phyloP scores from a whole-genome alignment of 2,888 invertebrate genomes.

The Synanthedon andrenaeformis region DNA sequence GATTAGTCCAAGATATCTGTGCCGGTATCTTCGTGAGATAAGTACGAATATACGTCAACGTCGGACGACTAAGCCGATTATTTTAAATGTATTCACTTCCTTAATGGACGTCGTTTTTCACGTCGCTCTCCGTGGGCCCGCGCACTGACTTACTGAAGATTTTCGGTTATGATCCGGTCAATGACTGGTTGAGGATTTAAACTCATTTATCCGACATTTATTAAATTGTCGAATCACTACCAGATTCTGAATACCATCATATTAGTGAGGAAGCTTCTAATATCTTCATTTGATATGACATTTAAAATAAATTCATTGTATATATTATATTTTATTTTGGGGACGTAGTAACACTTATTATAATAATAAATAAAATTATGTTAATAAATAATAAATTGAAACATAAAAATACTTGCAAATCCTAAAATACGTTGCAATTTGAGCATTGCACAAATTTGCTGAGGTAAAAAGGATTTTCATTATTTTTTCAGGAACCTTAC shows the following conservation, averaged over 20 bases:
- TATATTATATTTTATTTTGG: background rate
- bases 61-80: slow-evolving; percentile 70
- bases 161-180: slow-evolving; percentile 69
- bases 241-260: slow-evolving; percentile 7
- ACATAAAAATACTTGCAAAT: background rate
- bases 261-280: background rate
- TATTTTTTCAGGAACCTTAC: no score
- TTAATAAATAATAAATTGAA: background rate
- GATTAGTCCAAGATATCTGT: slow-evolving; percentile 67
- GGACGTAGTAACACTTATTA: no score
- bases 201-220: slow-evolving; percentile 48
- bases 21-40: slow-evolving; percentile 69
- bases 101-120: slow-evolving; percentile 70
- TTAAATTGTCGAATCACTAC: slow-evolving; percentile 41
- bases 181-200: slow-evolving; percentile 55
- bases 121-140: slow-evolving; percentile 42
- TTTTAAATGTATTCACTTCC: slow-evolving; percentile 72
- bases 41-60: slow-evolving; percentile 71
- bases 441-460: no score
- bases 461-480: no score
- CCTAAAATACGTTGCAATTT: no score
- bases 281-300: no score
- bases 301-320: background rate
- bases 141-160: slow-evolving; percentile 61
- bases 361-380: no score